Conservation (phyloP, 2,888 invertebrate genomes). For the Sphaeridia pumilis region DNA sequence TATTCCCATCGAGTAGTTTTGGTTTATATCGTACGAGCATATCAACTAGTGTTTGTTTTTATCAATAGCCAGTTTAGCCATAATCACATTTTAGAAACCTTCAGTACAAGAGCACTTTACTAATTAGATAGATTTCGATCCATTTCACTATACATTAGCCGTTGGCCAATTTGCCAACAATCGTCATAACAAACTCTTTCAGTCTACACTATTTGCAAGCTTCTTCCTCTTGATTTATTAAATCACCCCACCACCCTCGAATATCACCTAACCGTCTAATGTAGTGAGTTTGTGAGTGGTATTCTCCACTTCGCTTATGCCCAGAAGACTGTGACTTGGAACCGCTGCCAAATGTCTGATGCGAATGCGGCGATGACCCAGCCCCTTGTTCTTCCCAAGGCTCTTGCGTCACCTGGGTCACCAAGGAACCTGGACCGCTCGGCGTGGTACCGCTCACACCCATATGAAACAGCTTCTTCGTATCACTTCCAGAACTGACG, state of each 20-base stretch:
- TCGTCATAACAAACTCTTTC: too few relatives aligned
- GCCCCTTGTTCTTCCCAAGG: slow-evolving; percentile 26
- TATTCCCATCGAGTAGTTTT: too few relatives aligned
- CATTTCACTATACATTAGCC: too few relatives aligned
- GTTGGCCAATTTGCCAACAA: too few relatives aligned
- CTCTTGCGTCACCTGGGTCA: slow-evolving; percentile 16
- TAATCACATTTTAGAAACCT: too few relatives aligned
- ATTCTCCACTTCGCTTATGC: slow-evolving; percentile 24
- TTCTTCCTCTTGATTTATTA: slow-evolving; percentile 5
- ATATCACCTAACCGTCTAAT: slow-evolving; percentile 32
- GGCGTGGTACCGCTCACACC: slow-evolving; percentile 6
- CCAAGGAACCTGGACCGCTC: slow-evolving; percentile 17
- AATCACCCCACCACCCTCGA: slow-evolving; percentile 34
- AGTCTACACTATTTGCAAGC: too few relatives aligned
- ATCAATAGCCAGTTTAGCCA: too few relatives aligned
- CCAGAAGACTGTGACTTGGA: slow-evolving; percentile 9
- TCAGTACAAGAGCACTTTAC: too few relatives aligned
- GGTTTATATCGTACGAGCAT: too few relatives aligned
- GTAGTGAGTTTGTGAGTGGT: slow-evolving; percentile 22
- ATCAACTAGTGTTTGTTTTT: too few relatives aligned
- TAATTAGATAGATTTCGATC: too few relatives aligned
- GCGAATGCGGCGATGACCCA: neutral
- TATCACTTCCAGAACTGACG: slow-evolving; percentile 35
- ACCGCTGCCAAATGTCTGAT: neutral
- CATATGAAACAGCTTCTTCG: slow-evolving; percentile 23